Evolutionary conservation across 2,888 invertebrate species (phyloP).

Genomic region (Cosmopolites sordidus): DNA sequence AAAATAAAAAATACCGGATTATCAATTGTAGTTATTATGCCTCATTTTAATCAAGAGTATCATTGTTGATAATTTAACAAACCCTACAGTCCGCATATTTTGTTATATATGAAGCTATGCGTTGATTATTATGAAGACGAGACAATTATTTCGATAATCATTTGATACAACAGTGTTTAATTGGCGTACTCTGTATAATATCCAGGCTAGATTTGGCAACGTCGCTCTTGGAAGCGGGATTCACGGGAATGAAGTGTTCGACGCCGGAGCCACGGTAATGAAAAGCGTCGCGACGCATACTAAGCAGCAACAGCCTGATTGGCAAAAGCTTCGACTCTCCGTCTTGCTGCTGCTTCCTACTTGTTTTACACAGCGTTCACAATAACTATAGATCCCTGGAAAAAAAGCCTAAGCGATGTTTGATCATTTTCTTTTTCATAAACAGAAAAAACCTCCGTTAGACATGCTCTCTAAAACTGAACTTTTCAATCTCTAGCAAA

Average conservation of each 20-base stretch:
- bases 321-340: constrained; percentile 26
- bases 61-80: too few relatives aligned
- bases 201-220: constrained; percentile 29
- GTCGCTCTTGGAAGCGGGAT: constrained; percentile 30
- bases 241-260: constrained; percentile 42
- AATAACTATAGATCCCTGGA: constrained; percentile 8
- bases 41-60: too few relatives aligned
- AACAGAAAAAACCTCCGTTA: too few relatives aligned
- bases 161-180: too few relatives aligned
- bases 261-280: constrained; percentile 53
- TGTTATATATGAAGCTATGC: too few relatives aligned
- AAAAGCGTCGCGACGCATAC: constrained; percentile 59
- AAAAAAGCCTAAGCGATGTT: not conserved
- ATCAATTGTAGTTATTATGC: too few relatives aligned
- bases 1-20: too few relatives aligned
- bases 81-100: too few relatives aligned
- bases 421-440: not conserved
- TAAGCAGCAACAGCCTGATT: constrained; percentile 47
- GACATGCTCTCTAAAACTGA: too few relatives aligned
- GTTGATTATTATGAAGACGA: too few relatives aligned
- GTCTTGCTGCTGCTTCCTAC: constrained; percentile 23
- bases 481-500: not conserved
- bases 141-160: too few relatives aligned
- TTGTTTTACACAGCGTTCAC: constrained; percentile 23
- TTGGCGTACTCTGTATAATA: constrained; percentile 30